Evolutionary conservation across 1,140 invertebrate species (phyloP).

Genomic region (Heliothis subflexa): DNA sequence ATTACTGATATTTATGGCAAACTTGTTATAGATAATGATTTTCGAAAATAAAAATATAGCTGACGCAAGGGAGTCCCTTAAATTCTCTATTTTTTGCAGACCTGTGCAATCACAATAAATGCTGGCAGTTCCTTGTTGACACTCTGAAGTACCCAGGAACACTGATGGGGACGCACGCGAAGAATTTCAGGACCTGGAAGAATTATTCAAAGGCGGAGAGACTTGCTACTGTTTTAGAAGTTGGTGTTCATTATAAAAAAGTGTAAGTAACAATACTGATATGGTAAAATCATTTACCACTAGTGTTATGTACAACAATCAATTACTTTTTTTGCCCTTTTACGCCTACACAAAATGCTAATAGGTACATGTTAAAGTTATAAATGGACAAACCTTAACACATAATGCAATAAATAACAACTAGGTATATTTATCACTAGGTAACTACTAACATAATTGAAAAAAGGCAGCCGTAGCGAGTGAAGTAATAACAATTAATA

Average conservation of each 20-base stretch:
- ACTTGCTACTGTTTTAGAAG: constrained; percentile 57
- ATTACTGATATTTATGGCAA: too few species aligned
- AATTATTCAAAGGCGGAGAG: constrained; percentile 63
- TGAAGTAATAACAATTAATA: constrained; percentile 37
- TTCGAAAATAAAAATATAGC: too few species aligned
- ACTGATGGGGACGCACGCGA: constrained; percentile 69
- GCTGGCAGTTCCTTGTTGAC: constrained; percentile 70
- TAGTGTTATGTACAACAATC: too few species aligned
- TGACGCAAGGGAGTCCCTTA: too few species aligned
- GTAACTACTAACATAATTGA: constrained; percentile 2
- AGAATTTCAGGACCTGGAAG: constrained; percentile 73
- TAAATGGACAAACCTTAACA: not conserved
- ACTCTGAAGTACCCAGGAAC: constrained; percentile 65
- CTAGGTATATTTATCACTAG: not conserved
- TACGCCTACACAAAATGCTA: too few species aligned
- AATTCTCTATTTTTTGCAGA: constrained; percentile 61
- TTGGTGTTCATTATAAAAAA: constrained; percentile 57
- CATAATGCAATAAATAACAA: not conserved
- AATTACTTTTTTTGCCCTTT: not conserved
- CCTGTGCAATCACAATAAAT: constrained; percentile 75
- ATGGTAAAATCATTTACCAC: not conserved
- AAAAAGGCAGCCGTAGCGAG: constrained; percentile 20
- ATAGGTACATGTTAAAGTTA: not conserved
- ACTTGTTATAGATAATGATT: too few species aligned
- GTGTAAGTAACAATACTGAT: constrained; percentile 62